Base-by-base conservation (phyloP, 2,113 vertebrate genomes). In the Notarius quadriscutis region DNA sequence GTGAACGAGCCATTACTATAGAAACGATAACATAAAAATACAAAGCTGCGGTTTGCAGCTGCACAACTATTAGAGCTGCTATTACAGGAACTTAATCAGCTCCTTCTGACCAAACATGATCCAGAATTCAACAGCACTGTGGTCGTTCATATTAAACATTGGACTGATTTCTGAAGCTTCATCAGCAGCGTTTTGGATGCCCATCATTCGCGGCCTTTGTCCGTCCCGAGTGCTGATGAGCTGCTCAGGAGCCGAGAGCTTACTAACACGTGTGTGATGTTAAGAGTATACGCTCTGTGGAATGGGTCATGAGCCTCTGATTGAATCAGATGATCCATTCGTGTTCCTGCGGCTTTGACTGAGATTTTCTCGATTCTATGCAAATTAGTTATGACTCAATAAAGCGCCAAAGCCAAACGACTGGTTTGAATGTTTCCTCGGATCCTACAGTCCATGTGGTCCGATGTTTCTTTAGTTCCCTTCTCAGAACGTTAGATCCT, bases 281-380 rank as follows among this genome's bases (percentile, higher is more conserved):
- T 41, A 41, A 41, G 41, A 41, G 41, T 41, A 41, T 84, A 77
- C 67, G 67, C 67, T 72, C 80, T 62, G n/a, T 27, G 86, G 63
- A 83, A 55, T 57, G 86, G 84, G 78, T 90, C 84, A 86, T 65
- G 81, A 55, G 83, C 65, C 12, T 51, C 53, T 84, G 77, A 85
- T 80, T 48, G 84, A 87, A 86, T 11, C 22, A 27, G 51, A 5
- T 12, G 86, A 85, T 89, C 79, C 41, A 75, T 83, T n/a, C 5
- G 2, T 22, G 27, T 18, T 57, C n/a, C 62, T 53, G n/a, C 27
- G 62, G 22, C 62, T 88, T 51, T 81, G n/a, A 14, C 41, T 34
- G 14, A 1, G 10, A 30, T 71, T 71, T 30, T 41, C 30, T 71
- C 69, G 18, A 0, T 71, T 67, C 65, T 67, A 30, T 27, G 4